These are phyloP conservation scores for Montipora capricornis DNA, from an alignment of 64 coral and sea anemone genomes.

Conservation along the genomic window DNA sequence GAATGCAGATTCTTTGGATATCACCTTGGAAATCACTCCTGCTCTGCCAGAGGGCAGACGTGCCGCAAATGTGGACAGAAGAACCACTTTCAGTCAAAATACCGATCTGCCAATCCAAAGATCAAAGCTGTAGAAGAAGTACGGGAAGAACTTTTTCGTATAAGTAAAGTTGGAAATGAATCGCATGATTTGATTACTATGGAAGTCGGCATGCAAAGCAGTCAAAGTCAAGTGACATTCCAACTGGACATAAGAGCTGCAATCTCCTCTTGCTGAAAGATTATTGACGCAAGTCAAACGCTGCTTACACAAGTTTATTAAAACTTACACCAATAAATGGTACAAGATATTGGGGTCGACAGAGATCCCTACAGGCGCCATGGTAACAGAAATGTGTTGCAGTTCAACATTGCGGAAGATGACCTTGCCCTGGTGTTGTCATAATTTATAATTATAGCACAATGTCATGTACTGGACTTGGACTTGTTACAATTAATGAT, in stretches of 20 bases:
- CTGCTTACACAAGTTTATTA: slow-evolving; percentile 60
- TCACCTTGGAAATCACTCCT: slow-evolving; percentile 19
- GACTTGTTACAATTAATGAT: slow-evolving; percentile 59
- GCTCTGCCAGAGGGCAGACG: slow-evolving; percentile 25
- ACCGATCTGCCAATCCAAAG: not conserved
- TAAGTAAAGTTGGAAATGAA: not conserved
- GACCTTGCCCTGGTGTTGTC: slow-evolving; percentile 62
- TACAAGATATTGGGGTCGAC: slow-evolving; percentile 54
- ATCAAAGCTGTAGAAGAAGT: not conserved
- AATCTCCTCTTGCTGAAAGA: slow-evolving; percentile 57
- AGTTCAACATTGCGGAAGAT: slow-evolving; percentile 62
- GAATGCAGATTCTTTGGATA: slow-evolving; percentile 61
- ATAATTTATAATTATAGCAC: not conserved
- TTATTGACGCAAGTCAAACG: slow-evolving; percentile 59
- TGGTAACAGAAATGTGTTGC: slow-evolving; percentile 30
- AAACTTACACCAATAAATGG: slow-evolving; percentile 44
- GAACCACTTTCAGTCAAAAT: not conserved
- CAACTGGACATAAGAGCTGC: slow-evolving; percentile 58
- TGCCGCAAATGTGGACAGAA: slow-evolving; percentile 29
- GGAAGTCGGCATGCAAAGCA: slow-evolving; percentile 31
- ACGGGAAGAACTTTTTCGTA: not conserved
- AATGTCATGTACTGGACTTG: slow-evolving; percentile 35
- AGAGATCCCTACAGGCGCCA: slow-evolving; percentile 14
- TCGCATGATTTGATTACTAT: not conserved
- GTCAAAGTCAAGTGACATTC: slow-evolving; percentile 17